phyloP scores from a whole-genome alignment of 2,797 vertebrate genomes.

The Ptychadena robeensis region DNA sequence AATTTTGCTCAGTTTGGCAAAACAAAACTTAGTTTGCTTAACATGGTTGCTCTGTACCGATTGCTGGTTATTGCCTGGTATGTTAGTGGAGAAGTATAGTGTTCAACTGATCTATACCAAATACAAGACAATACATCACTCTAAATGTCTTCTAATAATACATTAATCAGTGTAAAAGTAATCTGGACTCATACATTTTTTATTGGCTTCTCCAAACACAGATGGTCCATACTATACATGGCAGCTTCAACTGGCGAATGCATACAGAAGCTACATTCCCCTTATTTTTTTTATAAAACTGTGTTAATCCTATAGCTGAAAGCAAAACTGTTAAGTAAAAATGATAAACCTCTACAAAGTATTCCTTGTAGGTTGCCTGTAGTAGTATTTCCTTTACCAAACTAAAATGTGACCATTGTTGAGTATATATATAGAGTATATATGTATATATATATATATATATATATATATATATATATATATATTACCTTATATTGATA shows the following conservation, averaged over 20 bases:
- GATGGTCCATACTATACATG: background rate
- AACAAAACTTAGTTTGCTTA: slow-evolving; percentile 85
- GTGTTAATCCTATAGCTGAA: background rate
- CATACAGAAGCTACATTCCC: too few species aligned
- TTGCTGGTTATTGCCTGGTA: slow-evolving; percentile 76
- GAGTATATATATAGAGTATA: background rate
- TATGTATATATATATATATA: too few species aligned
- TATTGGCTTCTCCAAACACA: background rate
- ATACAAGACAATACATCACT: background rate
- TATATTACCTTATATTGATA: too few species aligned
- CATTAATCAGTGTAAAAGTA: background rate
- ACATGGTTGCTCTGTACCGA: slow-evolving; percentile 79
- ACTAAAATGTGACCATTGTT: background rate
- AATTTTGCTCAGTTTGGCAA: slow-evolving; percentile 93
- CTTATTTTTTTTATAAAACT: background rate
- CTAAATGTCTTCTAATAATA: background rate
- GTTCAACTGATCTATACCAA: background rate
- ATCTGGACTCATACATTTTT: background rate
- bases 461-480: too few species aligned
- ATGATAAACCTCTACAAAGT: background rate
- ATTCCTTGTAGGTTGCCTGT: background rate
- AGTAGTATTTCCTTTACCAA: background rate
- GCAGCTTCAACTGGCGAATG: background rate
- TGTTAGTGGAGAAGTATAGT: background rate
- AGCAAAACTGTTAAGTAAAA: background rate